Conservation (phyloP, 2,113 vertebrate genomes). For the Caranx ignobilis region DNA sequence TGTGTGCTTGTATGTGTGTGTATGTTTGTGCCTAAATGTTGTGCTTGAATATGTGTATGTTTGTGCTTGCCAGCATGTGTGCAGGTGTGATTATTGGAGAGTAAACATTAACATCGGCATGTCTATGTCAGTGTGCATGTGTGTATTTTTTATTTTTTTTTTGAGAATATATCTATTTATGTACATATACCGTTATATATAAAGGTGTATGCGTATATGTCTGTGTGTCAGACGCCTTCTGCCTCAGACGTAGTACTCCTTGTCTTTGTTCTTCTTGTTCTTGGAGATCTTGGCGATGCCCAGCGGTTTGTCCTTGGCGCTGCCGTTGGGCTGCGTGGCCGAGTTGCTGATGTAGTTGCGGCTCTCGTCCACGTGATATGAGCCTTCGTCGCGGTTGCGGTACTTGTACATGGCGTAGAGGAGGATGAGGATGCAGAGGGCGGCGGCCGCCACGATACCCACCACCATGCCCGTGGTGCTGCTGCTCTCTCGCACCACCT, state of each 20-base stretch:
- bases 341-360: constrained; percentile 99
- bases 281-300: constrained; percentile 98
- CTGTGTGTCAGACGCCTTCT: constrained; percentile 46
- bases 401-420: constrained; percentile 99
- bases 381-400: constrained; percentile 98
- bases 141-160: constrained; percentile 51
- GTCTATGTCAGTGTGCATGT: constrained; percentile 70
- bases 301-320: constrained; percentile 97
- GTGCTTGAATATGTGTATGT: constrained; percentile 53
- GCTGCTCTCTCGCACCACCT: constrained; percentile 96
- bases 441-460: constrained; percentile 96
- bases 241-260: constrained; percentile 99
- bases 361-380: constrained; percentile 99
- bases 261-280: constrained; percentile 99
- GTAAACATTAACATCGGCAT: constrained; percentile 79
- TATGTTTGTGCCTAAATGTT: constrained; percentile 51
- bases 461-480: constrained; percentile 99
- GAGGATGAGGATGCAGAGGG: constrained; percentile 98
- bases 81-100: constrained; percentile 63
- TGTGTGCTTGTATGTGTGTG: constrained; percentile 21
- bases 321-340: constrained; percentile 96
- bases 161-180: constrained; percentile 83
- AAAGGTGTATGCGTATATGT: constrained; percentile 76
- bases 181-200: constrained; percentile 82
- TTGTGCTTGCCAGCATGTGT: constrained; percentile 74